Percentiles rank a stretch among this genome's conserved stretches.
Evolutionary conservation across 2,113 vertebrate genomes (phyloP).

Genomic region (Cheilinus undulatus): DNA sequence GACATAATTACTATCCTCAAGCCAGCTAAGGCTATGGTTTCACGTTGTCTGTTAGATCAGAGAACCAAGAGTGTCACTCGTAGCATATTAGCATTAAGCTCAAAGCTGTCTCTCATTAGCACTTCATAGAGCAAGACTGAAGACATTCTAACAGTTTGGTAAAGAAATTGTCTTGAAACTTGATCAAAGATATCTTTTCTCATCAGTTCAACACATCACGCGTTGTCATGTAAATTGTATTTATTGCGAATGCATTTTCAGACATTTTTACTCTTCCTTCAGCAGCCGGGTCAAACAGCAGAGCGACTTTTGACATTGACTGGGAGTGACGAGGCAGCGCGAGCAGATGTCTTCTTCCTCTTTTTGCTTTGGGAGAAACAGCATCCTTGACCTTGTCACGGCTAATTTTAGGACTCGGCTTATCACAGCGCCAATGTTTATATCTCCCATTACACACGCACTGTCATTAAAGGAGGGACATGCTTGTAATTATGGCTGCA

Average conservation of each 20-base stretch:
- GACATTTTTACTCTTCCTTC: slow-evolving; percentile 48
- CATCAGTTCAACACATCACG: neutral
- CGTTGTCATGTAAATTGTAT: slow-evolving; percentile 7
- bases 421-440: slow-evolving; percentile 79
- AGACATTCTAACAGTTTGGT: too few relatives aligned
- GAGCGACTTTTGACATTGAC: slow-evolving; percentile 77
- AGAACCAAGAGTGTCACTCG: neutral
- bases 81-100: neutral
- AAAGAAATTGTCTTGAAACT: too few relatives aligned
- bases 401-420: slow-evolving; percentile 79
- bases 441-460: slow-evolving; percentile 77
- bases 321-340: slow-evolving; percentile 74
- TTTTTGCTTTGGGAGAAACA: slow-evolving; percentile 72
- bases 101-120: neutral
- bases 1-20: too few relatives aligned
- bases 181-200: too few relatives aligned
- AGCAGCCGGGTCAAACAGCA: slow-evolving; percentile 72
- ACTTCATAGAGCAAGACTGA: neutral
- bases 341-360: slow-evolving; percentile 74
- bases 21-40: too few relatives aligned
- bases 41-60: neutral
- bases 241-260: slow-evolving; percentile 42
- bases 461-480: slow-evolving; percentile 76
- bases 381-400: slow-evolving; percentile 76
- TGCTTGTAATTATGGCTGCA: slow-evolving; percentile 62